Percentiles rank a stretch among this genome's conserved stretches.
Conservation (phyloP, 2,113 vertebrate species). For the Stegostoma tigrinum region DNA sequence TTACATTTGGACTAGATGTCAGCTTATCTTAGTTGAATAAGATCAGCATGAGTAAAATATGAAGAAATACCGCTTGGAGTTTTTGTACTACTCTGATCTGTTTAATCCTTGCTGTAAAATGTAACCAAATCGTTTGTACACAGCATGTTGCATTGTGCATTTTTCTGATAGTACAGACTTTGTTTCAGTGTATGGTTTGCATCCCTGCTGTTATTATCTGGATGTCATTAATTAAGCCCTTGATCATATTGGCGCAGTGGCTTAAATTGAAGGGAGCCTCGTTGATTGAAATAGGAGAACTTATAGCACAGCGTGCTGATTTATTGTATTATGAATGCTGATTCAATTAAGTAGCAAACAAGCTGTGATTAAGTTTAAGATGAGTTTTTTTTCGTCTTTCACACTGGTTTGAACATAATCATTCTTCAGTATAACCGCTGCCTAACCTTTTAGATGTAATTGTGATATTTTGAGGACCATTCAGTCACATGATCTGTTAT, state of each 20-base stretch:
- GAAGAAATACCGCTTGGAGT: background rate
- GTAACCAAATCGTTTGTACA: background rate
- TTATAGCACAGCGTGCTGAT: background rate
- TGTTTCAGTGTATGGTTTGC: background rate
- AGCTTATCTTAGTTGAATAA: background rate
- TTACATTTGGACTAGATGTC: background rate
- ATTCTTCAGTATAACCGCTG: background rate
- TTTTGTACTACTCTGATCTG: background rate
- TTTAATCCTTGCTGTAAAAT: conserved; percentile 16
- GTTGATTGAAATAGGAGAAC: conserved; percentile 3
- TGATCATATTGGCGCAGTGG: background rate
- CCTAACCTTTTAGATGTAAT: background rate
- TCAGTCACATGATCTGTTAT: background rate
- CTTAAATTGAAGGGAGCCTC: background rate
- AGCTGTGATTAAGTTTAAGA: background rate
- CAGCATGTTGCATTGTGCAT: background rate
- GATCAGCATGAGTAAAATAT: background rate
- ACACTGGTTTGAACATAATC: background rate
- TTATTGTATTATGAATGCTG: background rate
- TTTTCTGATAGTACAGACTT: background rate
- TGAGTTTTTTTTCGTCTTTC: background rate
- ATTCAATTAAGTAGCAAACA: background rate
- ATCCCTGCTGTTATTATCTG: background rate
- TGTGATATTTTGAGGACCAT: background rate
- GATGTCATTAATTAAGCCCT: background rate